These are phyloP conservation scores for Aspidiotus rigidus DNA, from an alignment of 2,888 invertebrate species.

Conservation along the genomic window DNA sequence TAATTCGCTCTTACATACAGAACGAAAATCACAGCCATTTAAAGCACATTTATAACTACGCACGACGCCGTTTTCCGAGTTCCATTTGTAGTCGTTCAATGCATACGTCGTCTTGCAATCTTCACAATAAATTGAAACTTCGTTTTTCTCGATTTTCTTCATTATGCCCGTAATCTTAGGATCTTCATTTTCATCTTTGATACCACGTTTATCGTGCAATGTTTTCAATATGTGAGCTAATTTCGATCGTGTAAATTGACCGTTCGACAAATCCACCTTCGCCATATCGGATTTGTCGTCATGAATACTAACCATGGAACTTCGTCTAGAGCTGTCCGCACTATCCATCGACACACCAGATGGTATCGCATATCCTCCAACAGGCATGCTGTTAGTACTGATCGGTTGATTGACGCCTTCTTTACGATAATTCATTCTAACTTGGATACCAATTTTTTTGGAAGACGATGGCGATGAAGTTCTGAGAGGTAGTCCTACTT, in stretches of 20 bases:
- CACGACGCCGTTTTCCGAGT: background rate
- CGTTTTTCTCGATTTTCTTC: conserved; percentile 1
- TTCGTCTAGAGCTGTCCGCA: conserved; percentile 17
- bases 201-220: conserved; percentile 1
- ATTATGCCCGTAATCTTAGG: background rate
- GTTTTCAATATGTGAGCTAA: conserved; percentile 14
- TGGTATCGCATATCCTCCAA: background rate
- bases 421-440: conserved; percentile 37
- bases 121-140: conserved; percentile 19
- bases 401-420: conserved; percentile 13
- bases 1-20: conserved; percentile 4
- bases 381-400: conserved; percentile 5
- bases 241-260: conserved; percentile 14
- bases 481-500: conserved; percentile 3
- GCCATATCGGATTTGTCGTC: conserved; percentile 2
- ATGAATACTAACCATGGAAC: conserved; percentile 6
- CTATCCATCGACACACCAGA: conserved; percentile 9
- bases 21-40: conserved; percentile 12
- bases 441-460: conserved; percentile 37
- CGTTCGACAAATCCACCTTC: background rate
- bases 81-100: conserved; percentile 13
- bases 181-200: conserved; percentile 1
- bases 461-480: conserved; percentile 5
- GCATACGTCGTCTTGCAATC: conserved; percentile 11
- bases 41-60: conserved; percentile 16